Evolutionary conservation across 1,140 invertebrate genomes (phyloP), one percentile per base, ranked within the genome.

Genomic region (Scylla paramamosain): DNA sequence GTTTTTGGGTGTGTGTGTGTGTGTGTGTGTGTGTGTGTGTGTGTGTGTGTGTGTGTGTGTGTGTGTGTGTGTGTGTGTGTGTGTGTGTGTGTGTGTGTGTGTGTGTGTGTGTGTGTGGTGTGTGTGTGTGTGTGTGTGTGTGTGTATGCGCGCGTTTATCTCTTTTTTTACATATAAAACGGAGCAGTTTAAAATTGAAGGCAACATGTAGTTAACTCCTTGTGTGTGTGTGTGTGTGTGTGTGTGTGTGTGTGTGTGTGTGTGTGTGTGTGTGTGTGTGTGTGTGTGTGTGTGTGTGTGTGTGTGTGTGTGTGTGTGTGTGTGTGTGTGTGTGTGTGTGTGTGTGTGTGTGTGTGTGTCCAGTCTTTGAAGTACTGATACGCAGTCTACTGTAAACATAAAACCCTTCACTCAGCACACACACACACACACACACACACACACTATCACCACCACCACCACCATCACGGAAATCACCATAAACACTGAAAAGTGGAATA

Each of bases 31-130:
- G 25, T 45, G 28, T 86, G 83, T 86, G 83, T 86, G 31, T 86
- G 83, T 86, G 83, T 86, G 83, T 86, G 83, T 86, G 88, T 52
- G 46, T 90, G 39, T 52, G 88, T 90, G 88, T 52, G 88, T 90
- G 46, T 90, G 88, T 90, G 46, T 90, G 88, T 90, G 46, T 90
- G 88, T 90, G 46, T 90, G 88, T 90, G 46, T 90, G 88, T 90
- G 46, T 90, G 88, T 90, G 46, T 90, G 88, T 90, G 46, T 90
- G 32, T 90, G 46, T 90, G 88, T 90, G 46, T 90, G 45, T 90
- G 88, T 90, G 46, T 90, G 88, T 90, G 46, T 90, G 88, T 90
- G 46, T 90, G 46, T 90, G 46, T 90, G 32, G 46, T 90, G 32
- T 90, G 46, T 90, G 88, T 90, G 46, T 90, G 46, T 90, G 39